A percentile compares a stretch with the other conserved stretches of the same genome.
Evolutionary conservation across 2,888 invertebrate genomes (phyloP).

Genomic region (Agrochola circellaris): DNA sequence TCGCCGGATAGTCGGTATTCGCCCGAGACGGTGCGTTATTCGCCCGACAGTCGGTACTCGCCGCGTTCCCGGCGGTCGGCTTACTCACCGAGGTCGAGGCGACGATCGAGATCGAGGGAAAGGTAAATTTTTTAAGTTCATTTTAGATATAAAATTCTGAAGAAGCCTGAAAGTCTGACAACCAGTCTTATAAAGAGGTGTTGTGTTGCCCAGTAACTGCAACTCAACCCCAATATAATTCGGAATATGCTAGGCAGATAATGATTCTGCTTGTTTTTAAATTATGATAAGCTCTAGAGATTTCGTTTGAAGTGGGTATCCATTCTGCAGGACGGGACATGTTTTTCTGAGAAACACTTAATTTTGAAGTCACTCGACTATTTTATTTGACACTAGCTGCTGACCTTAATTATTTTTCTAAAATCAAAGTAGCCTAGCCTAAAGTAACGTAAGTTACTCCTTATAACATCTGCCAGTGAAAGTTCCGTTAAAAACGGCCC

Average conservation of each 20-base stretch:
- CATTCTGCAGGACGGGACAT: background rate
- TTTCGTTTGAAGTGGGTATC: background rate
- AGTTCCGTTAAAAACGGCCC: too few relatives aligned
- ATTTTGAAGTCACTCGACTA: background rate
- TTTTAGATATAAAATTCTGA: background rate
- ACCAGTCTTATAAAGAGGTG: background rate
- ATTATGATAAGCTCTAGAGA: background rate
- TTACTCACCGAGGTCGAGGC: constrained; percentile 77
- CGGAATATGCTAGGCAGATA: background rate
- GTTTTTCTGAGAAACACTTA: background rate
- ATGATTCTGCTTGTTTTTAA: background rate
- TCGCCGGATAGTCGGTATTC: constrained; percentile 89
- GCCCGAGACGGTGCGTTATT: constrained; percentile 85
- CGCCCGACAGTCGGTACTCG: constrained; percentile 86
- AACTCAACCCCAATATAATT: background rate
- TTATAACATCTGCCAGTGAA: too few relatives aligned
- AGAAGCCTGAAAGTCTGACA: background rate
- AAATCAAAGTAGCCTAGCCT: too few relatives aligned
- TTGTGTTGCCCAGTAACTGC: background rate
- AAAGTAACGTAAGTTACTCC: too few relatives aligned
- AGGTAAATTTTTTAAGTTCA: constrained; percentile 70
- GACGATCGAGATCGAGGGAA: constrained; percentile 81
- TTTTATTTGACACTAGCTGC: background rate
- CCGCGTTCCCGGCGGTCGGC: constrained; percentile 76
- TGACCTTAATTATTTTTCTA: too few relatives aligned